Evolutionary conservation across 2,113 vertebrate species (phyloP), one percentile per base, ranked within the genome.

Genomic region (Psephotus haematonotus): DNA sequence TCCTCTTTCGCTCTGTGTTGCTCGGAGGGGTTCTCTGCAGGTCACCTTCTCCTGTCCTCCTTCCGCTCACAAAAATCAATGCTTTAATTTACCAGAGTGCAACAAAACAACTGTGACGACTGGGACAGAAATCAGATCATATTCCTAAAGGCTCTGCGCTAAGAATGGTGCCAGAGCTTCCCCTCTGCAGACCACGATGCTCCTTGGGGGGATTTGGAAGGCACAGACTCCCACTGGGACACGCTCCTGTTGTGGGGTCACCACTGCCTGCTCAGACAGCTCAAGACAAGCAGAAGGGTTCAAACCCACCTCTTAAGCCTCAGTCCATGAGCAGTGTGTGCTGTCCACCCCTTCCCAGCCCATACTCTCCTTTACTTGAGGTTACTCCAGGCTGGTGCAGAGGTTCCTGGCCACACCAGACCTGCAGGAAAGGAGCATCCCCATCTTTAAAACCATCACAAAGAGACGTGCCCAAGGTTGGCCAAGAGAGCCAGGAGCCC

Each of bases 321-420:
- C 10, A 1, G 0, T 2, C 4, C 1, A 12, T 3, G 47, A 41
- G 69, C 52, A 14, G 29, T 7, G 11, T 8, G 64, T 46, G 28
- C 50, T 8, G 0, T 6, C 43, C 1, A 5, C 39, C 31, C 35
- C 46, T n/a, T 49, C 53, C 63, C 77, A 17, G 35, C 41, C 2
- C 43, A 1, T 2, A 9, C 17, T 0, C 16, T 13, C n/a, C 43
- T 37, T 35, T 18, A 52, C 81, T 29, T 8, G n/a, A 50, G 41
- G 22, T 7, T 59, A 23, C 20, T 59, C 33, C 55, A n/a, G 10
- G 57, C 57, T 59, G 22, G 53, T 13, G 4, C 43, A 28, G 52
- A 27, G 23, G 13, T 24, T 41, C 59, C 70, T 24, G 0, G 29
- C 17, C 17, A 0, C 41, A 16, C 7, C 5, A 0, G 13, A 1